A percentile compares a stretch with the other conserved stretches of the same genome.
phyloP scores from a whole-genome alignment of 2,888 invertebrate genomes.

The Caenorhabditis uteleia region DNA sequence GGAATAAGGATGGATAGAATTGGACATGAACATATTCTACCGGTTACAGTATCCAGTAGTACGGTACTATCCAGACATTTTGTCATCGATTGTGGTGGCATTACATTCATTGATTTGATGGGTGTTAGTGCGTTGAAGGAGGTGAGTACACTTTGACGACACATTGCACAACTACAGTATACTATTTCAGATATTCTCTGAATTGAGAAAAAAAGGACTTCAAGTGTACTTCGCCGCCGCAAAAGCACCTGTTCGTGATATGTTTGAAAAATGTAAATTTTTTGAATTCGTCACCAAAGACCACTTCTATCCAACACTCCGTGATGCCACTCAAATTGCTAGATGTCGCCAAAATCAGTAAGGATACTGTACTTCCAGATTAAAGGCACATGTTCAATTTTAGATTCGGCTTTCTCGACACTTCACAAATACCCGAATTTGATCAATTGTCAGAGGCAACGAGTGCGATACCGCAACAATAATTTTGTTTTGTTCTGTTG shows the following conservation, averaged over 20 bases:
- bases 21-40: conserved; percentile 6
- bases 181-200: conserved; percentile 41
- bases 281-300: conserved; percentile 62
- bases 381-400: not conserved
- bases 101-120: conserved; percentile 68
- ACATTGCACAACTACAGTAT: not conserved
- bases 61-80: conserved; percentile 55
- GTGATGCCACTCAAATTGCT: conserved; percentile 66
- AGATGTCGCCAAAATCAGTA: conserved; percentile 46
- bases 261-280: conserved; percentile 63
- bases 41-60: conserved; percentile 8
- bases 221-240: conserved; percentile 66
- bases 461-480: conserved; percentile 27
- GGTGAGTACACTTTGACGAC: conserved; percentile 13
- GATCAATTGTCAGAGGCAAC: conserved; percentile 41
- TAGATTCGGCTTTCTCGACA: conserved; percentile 26
- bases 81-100: conserved; percentile 67
- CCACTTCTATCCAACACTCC: conserved; percentile 67
- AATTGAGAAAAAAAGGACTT: conserved; percentile 49
- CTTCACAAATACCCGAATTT: conserved; percentile 32
- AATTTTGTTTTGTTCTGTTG: no score
- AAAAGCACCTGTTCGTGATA: conserved; percentile 64
- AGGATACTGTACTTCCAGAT: not conserved
- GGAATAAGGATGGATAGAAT: not conserved
- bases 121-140: conserved; percentile 68